phyloP scores from a whole-genome alignment of 2,888 invertebrate species.

The Nematopogon swammerdamellus region DNA sequence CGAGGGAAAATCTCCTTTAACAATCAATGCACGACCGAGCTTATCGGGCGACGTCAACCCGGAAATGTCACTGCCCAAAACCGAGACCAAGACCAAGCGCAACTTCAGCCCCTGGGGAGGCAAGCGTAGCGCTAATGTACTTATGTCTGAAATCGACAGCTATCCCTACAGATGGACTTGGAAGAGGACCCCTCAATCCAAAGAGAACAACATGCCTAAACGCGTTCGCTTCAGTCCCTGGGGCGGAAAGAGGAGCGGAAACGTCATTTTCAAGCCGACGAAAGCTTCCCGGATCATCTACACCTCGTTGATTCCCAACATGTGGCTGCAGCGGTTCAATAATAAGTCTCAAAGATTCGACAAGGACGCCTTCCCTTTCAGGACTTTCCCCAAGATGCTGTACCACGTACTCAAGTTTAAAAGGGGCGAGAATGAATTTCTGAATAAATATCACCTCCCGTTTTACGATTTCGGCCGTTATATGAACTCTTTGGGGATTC shows the following conservation, averaged over 20 bases:
- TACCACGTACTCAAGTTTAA: background rate
- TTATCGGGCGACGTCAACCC: background rate
- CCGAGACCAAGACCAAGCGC: conserved; percentile 24
- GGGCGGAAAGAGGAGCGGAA: conserved; percentile 45
- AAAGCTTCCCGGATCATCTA: conserved; percentile 28
- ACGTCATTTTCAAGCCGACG: conserved; percentile 33
- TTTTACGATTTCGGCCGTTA: background rate
- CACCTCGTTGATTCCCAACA: conserved; percentile 32
- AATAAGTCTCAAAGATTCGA: background rate
- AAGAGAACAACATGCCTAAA: conserved; percentile 48
- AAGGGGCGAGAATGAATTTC: background rate
- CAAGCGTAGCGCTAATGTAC: conserved; percentile 20
- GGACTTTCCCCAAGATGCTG: background rate
- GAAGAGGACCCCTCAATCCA: conserved; percentile 28
- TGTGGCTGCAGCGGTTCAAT: conserved; percentile 10
- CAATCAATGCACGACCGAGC: conserved; percentile 12
- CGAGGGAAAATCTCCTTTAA: conserved; percentile 14
- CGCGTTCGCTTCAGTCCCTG: conserved; percentile 46
- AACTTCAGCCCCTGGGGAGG: conserved; percentile 50
- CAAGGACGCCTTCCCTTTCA: background rate
- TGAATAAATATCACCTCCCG: background rate
- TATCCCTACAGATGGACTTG: conserved; percentile 33
- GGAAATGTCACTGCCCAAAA: conserved; percentile 20
- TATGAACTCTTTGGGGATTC: conserved; percentile 10
- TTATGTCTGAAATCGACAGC: background rate